Evolutionary conservation across 2,113 vertebrate species (phyloP).

Genomic region (Leucopternis melanops): DNA sequence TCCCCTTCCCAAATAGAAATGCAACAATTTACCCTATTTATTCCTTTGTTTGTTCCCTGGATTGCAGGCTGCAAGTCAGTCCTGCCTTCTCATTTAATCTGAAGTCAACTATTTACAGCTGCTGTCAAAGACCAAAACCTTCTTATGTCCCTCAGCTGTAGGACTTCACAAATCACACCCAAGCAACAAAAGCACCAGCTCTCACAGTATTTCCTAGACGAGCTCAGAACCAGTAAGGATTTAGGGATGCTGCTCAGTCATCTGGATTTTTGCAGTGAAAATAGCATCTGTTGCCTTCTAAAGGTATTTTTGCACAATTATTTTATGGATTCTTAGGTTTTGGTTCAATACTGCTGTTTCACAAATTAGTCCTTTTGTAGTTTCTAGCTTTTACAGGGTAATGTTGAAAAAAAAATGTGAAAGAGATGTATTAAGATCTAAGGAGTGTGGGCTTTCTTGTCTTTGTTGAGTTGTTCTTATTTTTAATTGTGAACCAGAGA

Average conservation of each 20-base stretch:
- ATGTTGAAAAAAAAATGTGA: neutral
- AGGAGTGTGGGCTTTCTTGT: fast-evolving
- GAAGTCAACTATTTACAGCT: neutral
- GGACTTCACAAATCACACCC: neutral
- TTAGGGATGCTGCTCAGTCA: fast-evolving
- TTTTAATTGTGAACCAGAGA: neutral
- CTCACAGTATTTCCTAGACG: neutral
- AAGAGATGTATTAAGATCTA: fast-evolving
- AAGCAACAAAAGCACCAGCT: neutral
- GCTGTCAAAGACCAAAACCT: neutral
- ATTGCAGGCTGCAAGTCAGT: fast-evolving
- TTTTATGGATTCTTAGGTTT: neutral
- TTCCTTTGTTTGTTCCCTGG: neutral
- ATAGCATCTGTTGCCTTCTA: fast-evolving
- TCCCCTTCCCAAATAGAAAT: neutral
- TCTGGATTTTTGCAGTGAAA: fast-evolving
- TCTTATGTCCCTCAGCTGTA: neutral
- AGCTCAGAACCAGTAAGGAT: fast-evolving
- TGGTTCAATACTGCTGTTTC: fast-evolving
- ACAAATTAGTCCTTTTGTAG: neutral
- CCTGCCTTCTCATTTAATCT: neutral
- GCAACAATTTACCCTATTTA: neutral
- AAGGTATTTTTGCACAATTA: neutral
- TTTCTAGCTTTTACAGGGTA: neutral
- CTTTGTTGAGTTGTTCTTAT: fast-evolving